Conservation (phyloP, 2,113 vertebrate species). For the Podarcis cretensis region DNA sequence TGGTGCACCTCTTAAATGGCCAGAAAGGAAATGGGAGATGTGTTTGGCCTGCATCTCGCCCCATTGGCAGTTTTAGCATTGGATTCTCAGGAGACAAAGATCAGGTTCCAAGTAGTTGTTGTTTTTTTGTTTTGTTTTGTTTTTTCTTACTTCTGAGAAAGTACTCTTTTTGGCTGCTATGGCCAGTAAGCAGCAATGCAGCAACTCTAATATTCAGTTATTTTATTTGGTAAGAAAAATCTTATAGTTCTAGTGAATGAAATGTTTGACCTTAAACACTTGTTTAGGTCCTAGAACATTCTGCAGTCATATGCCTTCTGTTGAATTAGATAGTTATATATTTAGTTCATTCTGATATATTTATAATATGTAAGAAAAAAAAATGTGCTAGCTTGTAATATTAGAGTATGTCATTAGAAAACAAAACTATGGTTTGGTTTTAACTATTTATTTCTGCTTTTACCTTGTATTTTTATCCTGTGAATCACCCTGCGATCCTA, state of each 20-base stretch:
- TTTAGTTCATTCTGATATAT: neutral
- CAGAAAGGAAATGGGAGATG: fast-evolving
- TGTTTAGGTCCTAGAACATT: neutral
- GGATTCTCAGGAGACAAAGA: fast-evolving
- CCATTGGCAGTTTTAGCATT: neutral
- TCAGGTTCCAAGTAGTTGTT: fast-evolving
- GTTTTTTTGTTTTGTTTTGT: neutral
- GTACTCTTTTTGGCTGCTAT: fast-evolving
- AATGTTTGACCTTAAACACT: neutral
- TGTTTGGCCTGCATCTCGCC: fast-evolving
- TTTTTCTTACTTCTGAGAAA: neutral
- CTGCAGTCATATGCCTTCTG: neutral
- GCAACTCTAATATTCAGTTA: fast-evolving
- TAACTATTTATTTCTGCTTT: too few relatives aligned
- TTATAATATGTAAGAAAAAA: neutral
- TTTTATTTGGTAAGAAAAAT: neutral
- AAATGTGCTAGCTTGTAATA: neutral
- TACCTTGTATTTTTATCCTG: too few relatives aligned
- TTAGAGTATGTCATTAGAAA: too few relatives aligned
- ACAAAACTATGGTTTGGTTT: too few relatives aligned
- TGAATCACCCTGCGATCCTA: too few relatives aligned
- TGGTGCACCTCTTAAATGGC: neutral
- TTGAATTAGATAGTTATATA: neutral
- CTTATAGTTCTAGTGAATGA: neutral
- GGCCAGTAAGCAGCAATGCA: neutral